Conservation (phyloP, 2,113 vertebrate species). For the Macquaria ambigua region DNA sequence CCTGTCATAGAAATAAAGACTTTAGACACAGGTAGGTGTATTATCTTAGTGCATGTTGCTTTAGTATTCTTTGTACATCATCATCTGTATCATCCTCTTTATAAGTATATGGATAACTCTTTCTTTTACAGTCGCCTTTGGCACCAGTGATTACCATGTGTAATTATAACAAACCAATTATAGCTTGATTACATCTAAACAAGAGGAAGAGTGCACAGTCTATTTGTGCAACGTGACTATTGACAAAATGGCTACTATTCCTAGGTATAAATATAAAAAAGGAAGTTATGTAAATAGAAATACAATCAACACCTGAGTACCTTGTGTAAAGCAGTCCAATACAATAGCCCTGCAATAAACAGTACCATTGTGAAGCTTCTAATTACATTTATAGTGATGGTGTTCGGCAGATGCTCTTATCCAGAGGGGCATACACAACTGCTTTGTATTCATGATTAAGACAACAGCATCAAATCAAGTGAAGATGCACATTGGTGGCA, state of each 20-base stretch:
- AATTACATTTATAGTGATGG: conserved; percentile 66
- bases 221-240: conserved; percentile 7
- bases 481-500: conserved; percentile 45
- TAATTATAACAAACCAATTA: conserved; percentile 63
- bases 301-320: neutral
- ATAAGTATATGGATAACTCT: conserved; percentile 34
- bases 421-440: conserved; percentile 55
- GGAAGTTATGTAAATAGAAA: neutral
- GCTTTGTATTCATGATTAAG: conserved; percentile 68
- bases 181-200: conserved; percentile 58
- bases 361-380: conserved; percentile 41
- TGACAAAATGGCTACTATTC: neutral
- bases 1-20: conserved; percentile 98
- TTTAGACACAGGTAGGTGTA: conserved; percentile 99
- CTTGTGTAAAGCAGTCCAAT: conserved; percentile 10
- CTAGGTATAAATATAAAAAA: too few species aligned
- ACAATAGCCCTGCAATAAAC: conserved; percentile 36
- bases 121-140: conserved; percentile 49
- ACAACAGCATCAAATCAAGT: conserved; percentile 39
- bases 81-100: conserved; percentile 18
- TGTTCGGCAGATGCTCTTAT: conserved; percentile 67
- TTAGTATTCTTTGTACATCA: conserved; percentile 5
- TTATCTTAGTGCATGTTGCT: conserved; percentile 37
- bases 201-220: neutral
- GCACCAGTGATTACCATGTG: conserved; percentile 45